Percentiles rank a stretch among this genome's conserved stretches.
These are phyloP conservation scores for Hypena proboscidalis DNA, from an alignment of 2,888 invertebrate genomes.

Conservation along the genomic window DNA sequence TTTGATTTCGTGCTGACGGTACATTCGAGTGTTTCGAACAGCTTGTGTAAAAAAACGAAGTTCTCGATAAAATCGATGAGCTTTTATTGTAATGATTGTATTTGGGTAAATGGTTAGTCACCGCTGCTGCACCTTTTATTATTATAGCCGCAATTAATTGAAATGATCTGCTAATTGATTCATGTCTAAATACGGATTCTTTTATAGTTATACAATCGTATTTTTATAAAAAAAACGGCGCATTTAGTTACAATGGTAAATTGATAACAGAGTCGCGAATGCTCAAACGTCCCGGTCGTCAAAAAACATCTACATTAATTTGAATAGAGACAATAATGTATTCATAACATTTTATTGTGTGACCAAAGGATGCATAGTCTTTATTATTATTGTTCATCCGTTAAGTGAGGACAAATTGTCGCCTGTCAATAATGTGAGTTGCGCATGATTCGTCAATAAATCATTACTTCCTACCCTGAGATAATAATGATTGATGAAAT, in stretches of 20 bases:
- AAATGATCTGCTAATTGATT: constrained; percentile 29
- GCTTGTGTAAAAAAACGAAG: no score
- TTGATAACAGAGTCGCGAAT: constrained; percentile 29
- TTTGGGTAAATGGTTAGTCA: no score
- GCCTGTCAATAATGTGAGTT: constrained; percentile 12
- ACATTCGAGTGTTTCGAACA: no score
- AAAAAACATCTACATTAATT: constrained; percentile 56
- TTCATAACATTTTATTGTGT: constrained; percentile 60
- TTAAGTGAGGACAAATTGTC: constrained; percentile 31
- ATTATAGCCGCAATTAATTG: no score
- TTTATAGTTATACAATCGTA: constrained; percentile 8
- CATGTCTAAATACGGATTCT: background rate
- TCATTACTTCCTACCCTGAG: background rate
- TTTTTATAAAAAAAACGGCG: constrained; percentile 17
- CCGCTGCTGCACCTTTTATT: no score
- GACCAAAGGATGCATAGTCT: constrained; percentile 53
- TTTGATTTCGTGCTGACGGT: no score
- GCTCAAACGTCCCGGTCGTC: constrained; percentile 51
- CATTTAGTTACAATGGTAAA: constrained; percentile 11
- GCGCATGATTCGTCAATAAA: background rate
- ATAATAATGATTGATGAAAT: no score
- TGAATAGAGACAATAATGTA: constrained; percentile 60
- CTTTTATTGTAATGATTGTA: no score
- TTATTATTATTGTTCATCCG: constrained; percentile 47
- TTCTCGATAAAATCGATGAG: no score